Conservation (phyloP, 2,797 vertebrate species). For the Psittacula echo region DNA sequence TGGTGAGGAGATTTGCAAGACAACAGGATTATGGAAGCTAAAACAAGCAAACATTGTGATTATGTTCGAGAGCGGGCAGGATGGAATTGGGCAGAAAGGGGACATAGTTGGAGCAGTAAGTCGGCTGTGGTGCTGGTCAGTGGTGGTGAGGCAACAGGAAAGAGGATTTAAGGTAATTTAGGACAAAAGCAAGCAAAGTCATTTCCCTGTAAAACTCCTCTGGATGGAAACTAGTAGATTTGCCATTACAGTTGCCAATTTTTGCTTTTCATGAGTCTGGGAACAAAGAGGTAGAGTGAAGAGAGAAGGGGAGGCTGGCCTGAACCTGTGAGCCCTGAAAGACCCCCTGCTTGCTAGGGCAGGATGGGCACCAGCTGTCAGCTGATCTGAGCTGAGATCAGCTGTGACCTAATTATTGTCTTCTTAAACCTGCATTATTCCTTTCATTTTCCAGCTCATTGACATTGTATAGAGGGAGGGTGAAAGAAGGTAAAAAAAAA, state of each 20-base stretch:
- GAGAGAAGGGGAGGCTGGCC: slow-evolving; percentile 7
- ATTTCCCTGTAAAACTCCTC: background rate
- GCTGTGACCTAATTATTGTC: slow-evolving; percentile 84
- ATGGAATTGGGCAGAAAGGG: background rate
- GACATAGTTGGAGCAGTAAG: background rate
- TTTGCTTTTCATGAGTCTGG: background rate
- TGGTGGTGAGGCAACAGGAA: background rate
- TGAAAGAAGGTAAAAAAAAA: slow-evolving; percentile 65
- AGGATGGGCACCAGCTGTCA: slow-evolving; percentile 76
- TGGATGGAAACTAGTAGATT: background rate
- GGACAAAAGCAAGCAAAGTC: slow-evolving; percentile 14
- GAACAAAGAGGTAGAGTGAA: background rate
- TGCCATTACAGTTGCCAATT: background rate
- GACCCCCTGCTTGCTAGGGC: slow-evolving; percentile 22
- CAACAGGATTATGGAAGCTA: slow-evolving; percentile 70
- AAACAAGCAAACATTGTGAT: slow-evolving; percentile 68
- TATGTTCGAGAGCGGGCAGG: slow-evolving; percentile 41
- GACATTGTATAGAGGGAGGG: slow-evolving; percentile 62
- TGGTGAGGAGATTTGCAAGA: slow-evolving; percentile 73
- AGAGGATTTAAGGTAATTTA: slow-evolving; percentile 25
- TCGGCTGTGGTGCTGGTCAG: background rate
- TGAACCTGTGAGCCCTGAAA: slow-evolving; percentile 12
- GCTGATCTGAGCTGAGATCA: slow-evolving; percentile 76
- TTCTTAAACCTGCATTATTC: slow-evolving; percentile 79
- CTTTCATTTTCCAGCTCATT: slow-evolving; percentile 84